Evolutionary conservation across 1,140 invertebrate genomes (phyloP), one percentile per base, ranked within the genome.

Genomic region (Epicauta chinensis): DNA sequence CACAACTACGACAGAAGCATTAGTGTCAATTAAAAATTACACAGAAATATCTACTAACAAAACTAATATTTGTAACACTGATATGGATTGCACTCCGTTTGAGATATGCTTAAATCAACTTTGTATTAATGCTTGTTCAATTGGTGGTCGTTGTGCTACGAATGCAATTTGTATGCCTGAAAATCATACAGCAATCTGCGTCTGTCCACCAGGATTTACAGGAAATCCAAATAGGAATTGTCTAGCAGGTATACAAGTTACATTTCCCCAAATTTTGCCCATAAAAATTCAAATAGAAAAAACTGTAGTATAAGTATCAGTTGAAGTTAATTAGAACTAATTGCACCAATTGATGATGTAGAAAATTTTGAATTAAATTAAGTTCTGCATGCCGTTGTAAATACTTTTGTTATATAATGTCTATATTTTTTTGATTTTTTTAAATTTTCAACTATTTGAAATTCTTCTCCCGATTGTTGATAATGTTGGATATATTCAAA

Each of bases 91-190:
- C 67, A 70, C 76, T 5, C 77, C 76, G 62, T 77, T 79, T 47
- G 77, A 80, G 60, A 77, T 80, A 41, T 89, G 85, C 69, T 73
- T 82, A 47, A 75, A 74, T 61, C 80, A 78, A 63, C 80, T 81
- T 69, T 90, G 87, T 67, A 73, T 81, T 68, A 82, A 88, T 72
- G 84, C 84, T 53, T 90, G 87, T 66, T 69, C 77, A 59, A 69
- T 67, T 53, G 70, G 64, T 40, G 80, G 77, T 47, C 79, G 79
- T 41, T 90, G 87, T 71, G 83, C 81, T 56, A 70, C 80, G 56
- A 80, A 80, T 59, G 79, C 83, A 39, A 71, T 81, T 54, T 90
- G 87, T 72, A 76, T 75, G 39, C 81, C 81, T 35, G 73, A 79
- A 49, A 81, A 85, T 71, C 85, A 87, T 69, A 75, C 78, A 45